Base-by-base conservation (phyloP, 64 coral and sea anemone genomes). In the Stylophora pistillata region DNA sequence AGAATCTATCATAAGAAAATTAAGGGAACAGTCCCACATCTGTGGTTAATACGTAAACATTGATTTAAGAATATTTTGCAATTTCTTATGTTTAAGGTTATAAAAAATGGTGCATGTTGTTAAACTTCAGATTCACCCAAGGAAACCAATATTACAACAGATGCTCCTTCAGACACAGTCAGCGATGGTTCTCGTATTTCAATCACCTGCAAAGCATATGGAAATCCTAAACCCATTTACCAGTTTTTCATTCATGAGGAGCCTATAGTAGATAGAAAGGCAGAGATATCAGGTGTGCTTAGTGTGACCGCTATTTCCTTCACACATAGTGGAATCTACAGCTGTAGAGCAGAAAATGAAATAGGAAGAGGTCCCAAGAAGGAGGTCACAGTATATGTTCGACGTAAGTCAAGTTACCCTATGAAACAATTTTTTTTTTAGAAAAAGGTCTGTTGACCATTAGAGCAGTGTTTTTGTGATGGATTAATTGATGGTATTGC, bases 381-480 rank as follows among this genome's bases (percentile, higher is more conserved):
- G 21, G 90, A 91, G n/a, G n/a, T 91, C 21, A 34, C 47, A 30
- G 71, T 91, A 32, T 91, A 91, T 64, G 90, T 91, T 16, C 54
- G 90, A 55, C 75, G 90, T 91, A 59, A 91, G 90, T 91, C 71
- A 2, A 28, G 14, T 7, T 63, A 54, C 2, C 5, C 15, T 82
- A 2, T 55, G 16, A 47, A 3, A 47, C 7, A 47, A 7, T 47
- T 47, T 3, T 47, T 47, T 47, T 47, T 47, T 47, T 3, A 47
- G 13, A 9, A 20, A 52, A 21, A 23, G 16, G 23, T 5, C 75
- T 78, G 75, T 37, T 18, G 2, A 18, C 18, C 14, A n/a, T 13
- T 47, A 7, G 37, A 47, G 3, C 37, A 47, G 37, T 47, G 37
- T 4, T 7, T 47, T 7, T 47, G 3, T 47, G 3, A 47, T 7